Percentiles rank a stretch among this genome's conserved stretches.
Conservation (phyloP, 1,140 invertebrate genomes). For the Eciton burchellii region DNA sequence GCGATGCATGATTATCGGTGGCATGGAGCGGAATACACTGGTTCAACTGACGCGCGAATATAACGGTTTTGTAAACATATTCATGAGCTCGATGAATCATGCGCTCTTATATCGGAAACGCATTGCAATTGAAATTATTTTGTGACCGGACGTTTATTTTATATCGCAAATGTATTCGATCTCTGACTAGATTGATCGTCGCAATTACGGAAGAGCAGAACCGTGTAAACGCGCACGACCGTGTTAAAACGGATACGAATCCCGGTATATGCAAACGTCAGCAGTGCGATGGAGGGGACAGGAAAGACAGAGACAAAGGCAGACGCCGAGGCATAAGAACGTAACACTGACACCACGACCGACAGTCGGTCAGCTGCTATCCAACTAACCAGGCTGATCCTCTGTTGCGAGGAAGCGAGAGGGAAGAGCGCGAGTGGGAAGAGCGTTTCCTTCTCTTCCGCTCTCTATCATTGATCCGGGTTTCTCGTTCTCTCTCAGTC, state of each 20-base stretch:
- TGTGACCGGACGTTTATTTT: too few species aligned
- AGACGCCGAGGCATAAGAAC: conserved; percentile 44
- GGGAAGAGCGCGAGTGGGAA: conserved; percentile 12
- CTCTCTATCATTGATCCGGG: conserved; percentile 15
- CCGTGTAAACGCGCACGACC: too few species aligned
- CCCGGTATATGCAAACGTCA: neutral
- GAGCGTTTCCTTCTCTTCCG: neutral
- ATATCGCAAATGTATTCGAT: too few species aligned
- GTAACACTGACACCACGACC: conserved; percentile 70
- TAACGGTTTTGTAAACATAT: too few species aligned
- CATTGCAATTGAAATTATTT: too few species aligned
- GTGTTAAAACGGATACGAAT: neutral
- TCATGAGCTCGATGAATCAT: too few species aligned
- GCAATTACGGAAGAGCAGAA: too few species aligned
- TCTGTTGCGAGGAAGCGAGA: conserved; percentile 54
- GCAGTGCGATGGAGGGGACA: neutral
- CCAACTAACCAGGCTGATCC: conserved; percentile 56
- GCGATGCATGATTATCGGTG: conserved; percentile 5
- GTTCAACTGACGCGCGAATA: too few species aligned
- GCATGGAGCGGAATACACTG: neutral
- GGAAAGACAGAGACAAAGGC: conserved; percentile 8
- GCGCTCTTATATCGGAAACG: too few species aligned
- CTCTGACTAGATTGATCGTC: too few species aligned
- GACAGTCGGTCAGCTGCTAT: conserved; percentile 67
- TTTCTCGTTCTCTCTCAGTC: conserved; percentile 2